phyloP scores from a whole-genome alignment of 2,113 vertebrate species.

The Himantopus leucocephalus region DNA sequence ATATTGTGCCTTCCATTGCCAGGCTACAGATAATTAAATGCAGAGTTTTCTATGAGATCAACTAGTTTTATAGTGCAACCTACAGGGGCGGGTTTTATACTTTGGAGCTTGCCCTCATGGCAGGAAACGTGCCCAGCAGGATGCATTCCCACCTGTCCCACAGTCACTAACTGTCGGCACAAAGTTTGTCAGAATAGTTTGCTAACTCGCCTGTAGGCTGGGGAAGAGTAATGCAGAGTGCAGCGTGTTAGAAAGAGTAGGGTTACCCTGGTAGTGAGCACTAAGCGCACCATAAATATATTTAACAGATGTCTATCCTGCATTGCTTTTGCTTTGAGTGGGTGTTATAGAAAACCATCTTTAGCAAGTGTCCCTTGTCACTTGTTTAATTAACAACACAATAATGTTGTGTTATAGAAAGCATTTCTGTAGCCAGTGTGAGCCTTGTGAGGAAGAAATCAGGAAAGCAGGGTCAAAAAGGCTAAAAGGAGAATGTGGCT shows the following conservation, averaged over 20 bases:
- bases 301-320: not conserved
- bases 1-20: not conserved
- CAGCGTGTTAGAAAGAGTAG: fast-evolving
- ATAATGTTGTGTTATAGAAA: not conserved
- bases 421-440: not conserved
- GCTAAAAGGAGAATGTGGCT: not conserved
- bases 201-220: not conserved
- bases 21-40: not conserved
- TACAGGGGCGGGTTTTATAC: not conserved
- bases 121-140: not conserved
- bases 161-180: not conserved
- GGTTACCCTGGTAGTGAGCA: not conserved
- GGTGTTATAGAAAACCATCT: not conserved
- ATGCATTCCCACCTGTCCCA: not conserved
- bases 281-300: not conserved
- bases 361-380: not conserved
- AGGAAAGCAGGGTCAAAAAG: not conserved
- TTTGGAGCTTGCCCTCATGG: not conserved
- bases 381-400: not conserved
- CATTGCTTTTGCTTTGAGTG: not conserved
- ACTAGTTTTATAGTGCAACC: not conserved
- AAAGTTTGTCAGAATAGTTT: not conserved
- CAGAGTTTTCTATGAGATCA: not conserved
- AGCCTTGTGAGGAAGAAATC: not conserved
- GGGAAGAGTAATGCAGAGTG: not conserved